These are phyloP conservation scores for Allygus modestus DNA, from an alignment of 2,888 invertebrate species.

Conservation along the genomic window DNA sequence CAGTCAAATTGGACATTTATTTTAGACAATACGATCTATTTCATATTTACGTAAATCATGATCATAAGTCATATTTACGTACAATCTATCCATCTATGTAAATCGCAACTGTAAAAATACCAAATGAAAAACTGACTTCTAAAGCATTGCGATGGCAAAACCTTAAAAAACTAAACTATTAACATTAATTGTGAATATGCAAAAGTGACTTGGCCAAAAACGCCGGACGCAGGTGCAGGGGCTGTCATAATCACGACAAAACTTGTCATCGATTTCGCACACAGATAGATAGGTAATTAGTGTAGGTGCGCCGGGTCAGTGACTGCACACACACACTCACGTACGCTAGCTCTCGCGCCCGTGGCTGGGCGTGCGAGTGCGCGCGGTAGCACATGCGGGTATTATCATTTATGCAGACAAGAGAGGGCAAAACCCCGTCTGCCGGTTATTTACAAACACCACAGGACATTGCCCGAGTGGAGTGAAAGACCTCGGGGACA, in stretches of 20 bases:
- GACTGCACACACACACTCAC: neutral
- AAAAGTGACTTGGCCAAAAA: neutral
- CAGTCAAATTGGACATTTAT: too few species aligned
- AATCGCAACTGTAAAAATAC: too few species aligned
- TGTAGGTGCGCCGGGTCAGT: neutral
- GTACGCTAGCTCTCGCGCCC: neutral
- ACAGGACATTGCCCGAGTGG: neutral
- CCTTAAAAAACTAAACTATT: too few species aligned
- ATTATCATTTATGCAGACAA: neutral
- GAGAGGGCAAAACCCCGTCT: neutral
- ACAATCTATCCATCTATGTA: too few species aligned
- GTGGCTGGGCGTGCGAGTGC: neutral
- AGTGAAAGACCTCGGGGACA: neutral
- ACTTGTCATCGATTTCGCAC: slow-evolving; percentile 23
- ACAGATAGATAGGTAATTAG: neutral
- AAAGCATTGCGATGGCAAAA: too few species aligned
- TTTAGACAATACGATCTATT: too few species aligned
- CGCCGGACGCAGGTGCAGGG: neutral
- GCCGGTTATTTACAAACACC: neutral
- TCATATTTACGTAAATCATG: too few species aligned
- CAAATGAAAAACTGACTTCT: too few species aligned
- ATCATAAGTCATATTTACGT: too few species aligned
- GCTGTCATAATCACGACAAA: neutral
- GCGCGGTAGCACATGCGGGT: neutral
- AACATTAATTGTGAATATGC: neutral